phyloP scores from a whole-genome alignment of 2,113 vertebrate species.

The Candoia aspera region DNA sequence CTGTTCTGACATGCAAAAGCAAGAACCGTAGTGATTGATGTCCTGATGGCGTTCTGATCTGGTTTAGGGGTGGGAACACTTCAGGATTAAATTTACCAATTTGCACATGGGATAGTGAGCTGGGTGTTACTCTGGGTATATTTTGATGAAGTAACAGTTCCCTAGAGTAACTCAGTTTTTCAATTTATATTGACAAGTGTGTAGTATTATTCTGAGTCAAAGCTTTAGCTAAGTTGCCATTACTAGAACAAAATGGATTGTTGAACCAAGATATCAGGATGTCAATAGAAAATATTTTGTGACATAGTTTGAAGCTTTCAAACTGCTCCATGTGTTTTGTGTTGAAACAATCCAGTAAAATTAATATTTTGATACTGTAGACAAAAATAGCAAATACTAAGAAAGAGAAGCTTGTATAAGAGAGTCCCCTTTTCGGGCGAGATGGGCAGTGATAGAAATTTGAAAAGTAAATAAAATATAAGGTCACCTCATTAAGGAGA shows the following conservation, averaged over 20 bases:
- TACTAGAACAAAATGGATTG: neutral
- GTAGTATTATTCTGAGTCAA: neutral
- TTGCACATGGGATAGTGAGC: neutral
- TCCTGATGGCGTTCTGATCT: neutral
- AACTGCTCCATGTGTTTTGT: neutral
- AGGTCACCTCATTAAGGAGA: neutral
- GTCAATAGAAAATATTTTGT: neutral
- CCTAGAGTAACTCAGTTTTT: neutral
- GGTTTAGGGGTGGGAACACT: neutral
- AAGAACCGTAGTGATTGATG: neutral
- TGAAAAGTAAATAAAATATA: too few species aligned
- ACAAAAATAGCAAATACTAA: neutral
- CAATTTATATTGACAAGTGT: neutral
- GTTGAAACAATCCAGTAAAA: neutral
- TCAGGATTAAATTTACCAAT: neutral
- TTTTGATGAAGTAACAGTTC: neutral
- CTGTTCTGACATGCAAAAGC: neutral
- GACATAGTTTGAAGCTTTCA: neutral
- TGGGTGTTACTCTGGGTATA: neutral
- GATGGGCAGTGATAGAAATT: too few species aligned
- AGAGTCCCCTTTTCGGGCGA: too few species aligned
- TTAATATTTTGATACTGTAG: neutral
- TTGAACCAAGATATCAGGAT: too few species aligned
- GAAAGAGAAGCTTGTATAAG: neutral
- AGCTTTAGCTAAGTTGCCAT: neutral